Evolutionary conservation across 1,140 invertebrate genomes (phyloP).

Genomic region (Rhagoletis zephyria): DNA sequence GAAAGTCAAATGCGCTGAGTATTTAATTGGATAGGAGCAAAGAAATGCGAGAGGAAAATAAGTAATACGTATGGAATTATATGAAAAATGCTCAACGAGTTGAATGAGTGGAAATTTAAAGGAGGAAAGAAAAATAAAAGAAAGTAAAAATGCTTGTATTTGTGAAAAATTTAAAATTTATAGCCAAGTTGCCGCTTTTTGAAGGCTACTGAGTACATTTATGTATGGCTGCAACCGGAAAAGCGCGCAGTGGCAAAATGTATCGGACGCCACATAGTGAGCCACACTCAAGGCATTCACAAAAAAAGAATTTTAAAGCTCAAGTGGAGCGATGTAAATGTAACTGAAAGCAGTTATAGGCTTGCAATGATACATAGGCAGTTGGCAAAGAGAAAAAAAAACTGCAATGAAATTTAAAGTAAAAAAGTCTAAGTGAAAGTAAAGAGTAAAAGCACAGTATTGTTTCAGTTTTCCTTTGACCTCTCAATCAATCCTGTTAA

Average conservation of each 20-base stretch:
- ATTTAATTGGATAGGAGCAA: slow-evolving; percentile 14
- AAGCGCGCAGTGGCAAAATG: no score
- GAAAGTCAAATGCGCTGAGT: slow-evolving; percentile 29
- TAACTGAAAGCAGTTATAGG: not conserved
- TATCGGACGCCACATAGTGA: not conserved
- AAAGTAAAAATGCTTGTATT: not conserved
- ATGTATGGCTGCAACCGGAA: no score
- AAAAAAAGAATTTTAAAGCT: not conserved
- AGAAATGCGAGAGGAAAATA: not conserved
- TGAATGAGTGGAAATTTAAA: not conserved
- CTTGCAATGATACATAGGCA: not conserved
- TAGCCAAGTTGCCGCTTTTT: not conserved
- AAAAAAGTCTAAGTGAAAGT: not conserved
- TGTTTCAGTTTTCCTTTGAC: slow-evolving; percentile 37
- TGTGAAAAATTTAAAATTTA: slow-evolving; percentile 23
- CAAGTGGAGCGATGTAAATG: not conserved
- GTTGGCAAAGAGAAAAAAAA: not conserved
- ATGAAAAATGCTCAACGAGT: not conserved
- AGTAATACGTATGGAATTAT: no score
- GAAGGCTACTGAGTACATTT: not conserved
- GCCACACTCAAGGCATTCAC: not conserved
- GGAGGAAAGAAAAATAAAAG: not conserved
- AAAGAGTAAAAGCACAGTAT: not conserved
- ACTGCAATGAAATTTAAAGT: not conserved
- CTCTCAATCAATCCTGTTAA: slow-evolving; percentile 32